Conservation (phyloP, 2,113 vertebrate genomes). For the Scytalopus superciliaris region DNA sequence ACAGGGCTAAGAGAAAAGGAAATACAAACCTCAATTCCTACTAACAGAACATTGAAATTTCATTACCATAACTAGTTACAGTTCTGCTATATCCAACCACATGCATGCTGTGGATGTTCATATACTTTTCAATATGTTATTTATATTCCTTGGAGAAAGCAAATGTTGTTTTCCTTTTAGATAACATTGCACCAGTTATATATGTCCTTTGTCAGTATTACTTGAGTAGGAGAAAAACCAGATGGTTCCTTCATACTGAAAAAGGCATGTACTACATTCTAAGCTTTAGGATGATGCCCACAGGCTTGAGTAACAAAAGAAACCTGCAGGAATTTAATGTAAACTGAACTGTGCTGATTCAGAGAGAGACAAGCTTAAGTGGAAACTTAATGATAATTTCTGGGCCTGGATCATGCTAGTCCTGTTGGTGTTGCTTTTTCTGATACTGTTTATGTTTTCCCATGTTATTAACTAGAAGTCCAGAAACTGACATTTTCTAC, state of each 20-base stretch:
- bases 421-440: not conserved
- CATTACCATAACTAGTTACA: not conserved
- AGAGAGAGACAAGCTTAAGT: not conserved
- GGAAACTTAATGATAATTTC: not conserved
- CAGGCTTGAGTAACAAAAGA: not conserved
- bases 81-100: not conserved
- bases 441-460: not conserved
- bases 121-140: slow-evolving; percentile 64
- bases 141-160: slow-evolving; percentile 44
- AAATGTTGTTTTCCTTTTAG: slow-evolving; percentile 58
- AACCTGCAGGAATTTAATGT: not conserved
- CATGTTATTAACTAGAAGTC: not conserved
- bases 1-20: not conserved
- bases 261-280: slow-evolving; percentile 50
- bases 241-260: slow-evolving; percentile 41
- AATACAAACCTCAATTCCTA: not conserved
- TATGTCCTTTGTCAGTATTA: slow-evolving; percentile 55
- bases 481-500: not conserved
- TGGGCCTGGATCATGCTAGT: not conserved
- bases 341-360: not conserved
- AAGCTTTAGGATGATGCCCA: not conserved
- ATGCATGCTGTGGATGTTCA: slow-evolving; percentile 30
- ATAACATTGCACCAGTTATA: slow-evolving; percentile 30
- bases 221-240: slow-evolving; percentile 66
- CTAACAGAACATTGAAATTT: not conserved